A percentile compares a stretch with the other conserved stretches of the same genome.
phyloP scores from a whole-genome alignment of 2,888 invertebrate species.

The Sialis lutaria region DNA sequence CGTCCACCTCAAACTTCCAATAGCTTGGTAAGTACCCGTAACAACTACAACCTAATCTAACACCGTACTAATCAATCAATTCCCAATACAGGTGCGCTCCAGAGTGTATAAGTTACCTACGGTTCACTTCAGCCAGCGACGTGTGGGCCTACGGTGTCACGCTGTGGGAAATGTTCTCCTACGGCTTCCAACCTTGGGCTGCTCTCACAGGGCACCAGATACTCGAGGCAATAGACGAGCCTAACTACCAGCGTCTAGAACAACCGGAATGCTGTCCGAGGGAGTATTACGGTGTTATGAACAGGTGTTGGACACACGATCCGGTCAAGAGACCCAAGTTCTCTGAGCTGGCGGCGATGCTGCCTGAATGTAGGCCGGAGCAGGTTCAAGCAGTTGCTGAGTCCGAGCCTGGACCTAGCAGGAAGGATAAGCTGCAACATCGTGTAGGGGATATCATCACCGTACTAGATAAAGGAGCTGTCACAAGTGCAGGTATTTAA shows the following conservation, averaged over 20 bases:
- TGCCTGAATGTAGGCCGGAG: conserved; percentile 80
- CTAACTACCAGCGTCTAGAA: conserved; percentile 75
- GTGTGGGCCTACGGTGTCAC: conserved; percentile 98
- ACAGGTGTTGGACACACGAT: conserved; percentile 93
- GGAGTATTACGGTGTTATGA: conserved; percentile 82
- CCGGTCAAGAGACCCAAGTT: conserved; percentile 79
- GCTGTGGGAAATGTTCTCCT: conserved; percentile 99
- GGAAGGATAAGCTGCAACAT: conserved; percentile 61
- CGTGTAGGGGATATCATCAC: conserved; percentile 82
- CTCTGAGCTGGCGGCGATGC: conserved; percentile 55
- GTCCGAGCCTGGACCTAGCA: conserved; percentile 23
- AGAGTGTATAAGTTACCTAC: conserved; percentile 88
- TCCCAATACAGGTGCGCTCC: conserved; percentile 73
- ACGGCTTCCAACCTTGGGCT: conserved; percentile 97
- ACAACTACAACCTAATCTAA: conserved; percentile 93
- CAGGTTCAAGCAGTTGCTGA: conserved; percentile 66
- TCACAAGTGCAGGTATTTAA: conserved; percentile 2
- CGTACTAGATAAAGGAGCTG: conserved; percentile 67
- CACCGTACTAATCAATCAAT: conserved; percentile 89
- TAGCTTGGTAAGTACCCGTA: conserved; percentile 73
- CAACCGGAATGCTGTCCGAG: conserved; percentile 89
- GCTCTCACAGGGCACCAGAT: conserved; percentile 89
- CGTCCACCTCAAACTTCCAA: conserved; percentile 90
- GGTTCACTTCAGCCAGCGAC: conserved; percentile 92
- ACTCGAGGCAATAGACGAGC: conserved; percentile 86